Evolutionary conservation across 1,140 invertebrate species (phyloP), one percentile per base, ranked within the genome.

Genomic region (Liolophura sinensis): DNA sequence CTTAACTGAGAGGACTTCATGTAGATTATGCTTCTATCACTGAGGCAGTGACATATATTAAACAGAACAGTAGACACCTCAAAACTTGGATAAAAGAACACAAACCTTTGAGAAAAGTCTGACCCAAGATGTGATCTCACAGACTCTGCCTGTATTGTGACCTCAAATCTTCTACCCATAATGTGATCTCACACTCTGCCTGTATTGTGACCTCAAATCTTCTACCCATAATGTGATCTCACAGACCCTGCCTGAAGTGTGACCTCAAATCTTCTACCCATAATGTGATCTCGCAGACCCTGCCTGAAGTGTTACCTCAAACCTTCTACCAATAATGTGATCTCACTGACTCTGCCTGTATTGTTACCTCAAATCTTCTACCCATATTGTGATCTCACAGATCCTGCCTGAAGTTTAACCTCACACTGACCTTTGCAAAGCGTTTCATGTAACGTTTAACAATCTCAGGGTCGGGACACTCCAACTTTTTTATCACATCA

Each of bases 401-500:
- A n/a, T 1, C 24, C 22, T 20, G 25, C 50, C 15, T 52, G 15
- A 52, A 11, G 11, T 40, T 18, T 20, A 18, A 0, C 56, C 16
- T 27, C 27, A 16, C 18, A 65, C 70, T 62, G 67, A 85, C 82
- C 74, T 79, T 79, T 12, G 82, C 82, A 79, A 85, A 84, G 62
- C 81, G 65, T 62, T 78, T 76, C 78, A 83, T 82, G 70, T 99
- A 98, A 67, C 95, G 89, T 85, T 98, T 96, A 90, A 96, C 94
- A 76, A 99, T 98, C 86, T 98, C 95, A 46, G 96, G 95, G 67
- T 86, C 82, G 18, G 95, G 95, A 88, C 96, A 98, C 83, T 99
- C 95, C 16, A 99, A 87, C 85, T 99, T 99, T 63, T 95, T 98
- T 62, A 99, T 96, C 63, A 99, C 96, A 86, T 99, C 97, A 86